These are phyloP conservation scores for Pygoscelis adeliae DNA, from an alignment of 2,113 vertebrate genomes.

Conservation along the genomic window DNA sequence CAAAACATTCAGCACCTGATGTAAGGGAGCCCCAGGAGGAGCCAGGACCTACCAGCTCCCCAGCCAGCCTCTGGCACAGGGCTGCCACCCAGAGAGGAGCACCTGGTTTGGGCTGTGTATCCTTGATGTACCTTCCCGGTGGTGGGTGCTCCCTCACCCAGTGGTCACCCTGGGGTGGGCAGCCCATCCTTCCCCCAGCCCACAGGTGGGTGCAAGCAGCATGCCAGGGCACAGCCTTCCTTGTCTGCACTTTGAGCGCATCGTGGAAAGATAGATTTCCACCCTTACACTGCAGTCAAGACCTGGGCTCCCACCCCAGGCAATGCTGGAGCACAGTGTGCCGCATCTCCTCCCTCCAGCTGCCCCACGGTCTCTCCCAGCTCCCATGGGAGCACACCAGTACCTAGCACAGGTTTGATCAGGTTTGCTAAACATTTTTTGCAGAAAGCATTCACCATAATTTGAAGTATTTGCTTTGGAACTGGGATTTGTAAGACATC, in stretches of 20 bases:
- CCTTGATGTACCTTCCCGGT: neutral
- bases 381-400: neutral
- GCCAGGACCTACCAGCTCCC: neutral
- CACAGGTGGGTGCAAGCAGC: neutral
- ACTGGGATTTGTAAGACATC: neutral
- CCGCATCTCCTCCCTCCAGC: neutral
- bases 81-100: neutral
- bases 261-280: neutral
- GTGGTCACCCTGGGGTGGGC: neutral
- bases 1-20: neutral
- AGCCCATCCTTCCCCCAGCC: neutral
- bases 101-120: neutral
- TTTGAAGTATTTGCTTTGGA: neutral
- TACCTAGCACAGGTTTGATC: neutral
- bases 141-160: neutral
- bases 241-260: accelerated
- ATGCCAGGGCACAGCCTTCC: neutral
- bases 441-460: neutral
- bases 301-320: neutral
- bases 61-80: accelerated
- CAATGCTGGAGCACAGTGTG: accelerated
- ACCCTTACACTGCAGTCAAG: no score
- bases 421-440: neutral
- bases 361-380: neutral
- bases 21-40: neutral